A percentile compares a stretch with the other conserved stretches of the same genome.
Conservation (phyloP, 2,888 invertebrate species). For the Pomacea canaliculata region DNA sequence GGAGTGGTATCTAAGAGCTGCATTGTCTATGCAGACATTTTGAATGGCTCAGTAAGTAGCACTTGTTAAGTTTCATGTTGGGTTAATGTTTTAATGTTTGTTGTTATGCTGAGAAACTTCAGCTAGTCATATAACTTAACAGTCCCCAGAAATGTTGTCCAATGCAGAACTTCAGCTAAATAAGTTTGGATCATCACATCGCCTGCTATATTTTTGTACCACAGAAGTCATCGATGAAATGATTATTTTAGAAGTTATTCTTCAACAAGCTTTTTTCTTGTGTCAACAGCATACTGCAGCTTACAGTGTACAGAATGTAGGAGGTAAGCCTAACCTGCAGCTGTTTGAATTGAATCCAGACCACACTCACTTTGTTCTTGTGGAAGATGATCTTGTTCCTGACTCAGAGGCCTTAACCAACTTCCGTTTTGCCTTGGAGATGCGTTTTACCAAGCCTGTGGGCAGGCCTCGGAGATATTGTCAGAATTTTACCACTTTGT, state of each 20-base stretch:
- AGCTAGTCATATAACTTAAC: too few species aligned
- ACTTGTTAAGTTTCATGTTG: background rate
- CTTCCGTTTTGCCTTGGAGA: slow-evolving; percentile 46
- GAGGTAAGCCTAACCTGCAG: slow-evolving; percentile 37
- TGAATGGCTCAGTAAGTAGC: slow-evolving; percentile 47
- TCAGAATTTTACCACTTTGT: slow-evolving; percentile 17
- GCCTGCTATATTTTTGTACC: too few species aligned
- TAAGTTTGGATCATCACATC: too few species aligned
- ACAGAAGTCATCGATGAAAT: too few species aligned
- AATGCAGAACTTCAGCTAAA: too few species aligned
- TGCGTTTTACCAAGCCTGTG: slow-evolving; percentile 45
- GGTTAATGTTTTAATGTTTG: too few species aligned
- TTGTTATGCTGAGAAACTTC: too few species aligned
- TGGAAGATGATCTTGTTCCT: slow-evolving; percentile 51
- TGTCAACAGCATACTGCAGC: slow-evolving; percentile 22
- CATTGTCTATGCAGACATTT: slow-evolving; percentile 42
- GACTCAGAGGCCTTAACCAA: slow-evolving; percentile 31
- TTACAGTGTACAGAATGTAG: slow-evolving; percentile 41
- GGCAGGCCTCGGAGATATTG: slow-evolving; percentile 38
- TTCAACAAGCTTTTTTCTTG: background rate
- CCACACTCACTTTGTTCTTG: slow-evolving; percentile 66
- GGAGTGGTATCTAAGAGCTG: slow-evolving; percentile 56
- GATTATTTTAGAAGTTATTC: too few species aligned
- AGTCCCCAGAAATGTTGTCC: too few species aligned
- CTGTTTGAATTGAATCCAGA: slow-evolving; percentile 64